These are phyloP conservation scores for Agrochola litura DNA, from an alignment of 2,888 invertebrate species.

Conservation along the genomic window DNA sequence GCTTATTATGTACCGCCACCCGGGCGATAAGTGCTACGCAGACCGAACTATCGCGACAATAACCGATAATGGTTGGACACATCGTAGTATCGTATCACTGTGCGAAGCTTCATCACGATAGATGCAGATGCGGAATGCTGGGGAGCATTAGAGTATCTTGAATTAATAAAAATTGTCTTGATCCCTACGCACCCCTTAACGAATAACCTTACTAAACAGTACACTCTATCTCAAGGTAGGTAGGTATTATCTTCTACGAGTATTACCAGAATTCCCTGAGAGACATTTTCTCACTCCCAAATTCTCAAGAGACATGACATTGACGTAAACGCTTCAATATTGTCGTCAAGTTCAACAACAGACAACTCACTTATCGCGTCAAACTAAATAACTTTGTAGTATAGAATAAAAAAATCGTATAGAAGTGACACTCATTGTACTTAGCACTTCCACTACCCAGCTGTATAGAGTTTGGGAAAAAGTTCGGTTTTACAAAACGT, in stretches of 20 bases:
- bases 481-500: too few relatives aligned
- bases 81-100: too few relatives aligned
- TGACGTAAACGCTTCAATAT: constrained; percentile 21
- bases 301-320: constrained; percentile 14
- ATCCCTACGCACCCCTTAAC: too few relatives aligned
- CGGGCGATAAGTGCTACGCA: too few relatives aligned
- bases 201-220: not conserved
- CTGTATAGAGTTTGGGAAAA: not conserved
- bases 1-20: too few relatives aligned
- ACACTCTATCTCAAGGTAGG: not conserved
- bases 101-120: too few relatives aligned
- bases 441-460: too few relatives aligned
- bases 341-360: constrained; percentile 25
- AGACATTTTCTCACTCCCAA: constrained; percentile 1
- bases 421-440: not conserved
- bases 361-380: constrained; percentile 23
- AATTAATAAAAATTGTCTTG: not conserved
- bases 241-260: not conserved
- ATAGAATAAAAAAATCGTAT: not conserved
- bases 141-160: not conserved
- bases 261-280: not conserved
- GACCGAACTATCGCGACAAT: too few relatives aligned
- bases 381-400: constrained; percentile 17
- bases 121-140: too few relatives aligned
- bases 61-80: too few relatives aligned